Percentiles rank a stretch among this genome's conserved stretches.
Evolutionary conservation across 2,113 vertebrate genomes (phyloP).

Genomic region (Campylomormyrus numenius): DNA sequence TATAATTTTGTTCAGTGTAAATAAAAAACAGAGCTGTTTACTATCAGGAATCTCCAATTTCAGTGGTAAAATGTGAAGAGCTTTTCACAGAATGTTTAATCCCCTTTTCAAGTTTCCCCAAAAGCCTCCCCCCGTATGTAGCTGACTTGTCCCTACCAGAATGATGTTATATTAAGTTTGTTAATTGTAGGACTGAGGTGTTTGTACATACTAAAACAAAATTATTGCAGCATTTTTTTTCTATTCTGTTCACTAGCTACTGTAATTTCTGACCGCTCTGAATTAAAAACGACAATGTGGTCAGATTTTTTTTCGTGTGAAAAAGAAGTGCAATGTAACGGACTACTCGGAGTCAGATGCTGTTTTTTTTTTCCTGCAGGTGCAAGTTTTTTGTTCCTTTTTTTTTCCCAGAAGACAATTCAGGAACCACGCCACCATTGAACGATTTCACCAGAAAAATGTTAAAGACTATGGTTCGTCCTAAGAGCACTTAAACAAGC

Average conservation of each 20-base stretch:
- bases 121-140: slow-evolving; percentile 20
- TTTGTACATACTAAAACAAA: slow-evolving; percentile 42
- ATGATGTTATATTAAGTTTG: slow-evolving; percentile 43
- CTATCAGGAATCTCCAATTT: slow-evolving; percentile 35
- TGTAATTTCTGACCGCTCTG: slow-evolving; percentile 37
- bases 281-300: slow-evolving; percentile 16
- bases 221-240: slow-evolving; percentile 34
- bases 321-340: slow-evolving; percentile 34
- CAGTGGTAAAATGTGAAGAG: slow-evolving; percentile 36
- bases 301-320: slow-evolving; percentile 19
- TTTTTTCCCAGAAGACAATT: slow-evolving; percentile 37
- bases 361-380: slow-evolving; percentile 31
- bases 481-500: slow-evolving; percentile 46
- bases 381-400: slow-evolving; percentile 31
- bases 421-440: slow-evolving; percentile 23
- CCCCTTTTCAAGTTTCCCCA: slow-evolving; percentile 11
- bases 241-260: slow-evolving; percentile 46
- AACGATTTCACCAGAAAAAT: slow-evolving; percentile 23
- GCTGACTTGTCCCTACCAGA: slow-evolving; percentile 33
- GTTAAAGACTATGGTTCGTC: slow-evolving; percentile 7
- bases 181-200: slow-evolving; percentile 40
- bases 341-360: slow-evolving; percentile 39
- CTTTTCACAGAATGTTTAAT: slow-evolving; percentile 37
- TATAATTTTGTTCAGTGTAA: slow-evolving; percentile 41
- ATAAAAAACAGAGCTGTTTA: slow-evolving; percentile 37